Percentiles rank a stretch among this genome's conserved stretches.
These are phyloP conservation scores for Phaethon lepturus DNA, from an alignment of 2,113 vertebrate genomes.

Conservation along the genomic window DNA sequence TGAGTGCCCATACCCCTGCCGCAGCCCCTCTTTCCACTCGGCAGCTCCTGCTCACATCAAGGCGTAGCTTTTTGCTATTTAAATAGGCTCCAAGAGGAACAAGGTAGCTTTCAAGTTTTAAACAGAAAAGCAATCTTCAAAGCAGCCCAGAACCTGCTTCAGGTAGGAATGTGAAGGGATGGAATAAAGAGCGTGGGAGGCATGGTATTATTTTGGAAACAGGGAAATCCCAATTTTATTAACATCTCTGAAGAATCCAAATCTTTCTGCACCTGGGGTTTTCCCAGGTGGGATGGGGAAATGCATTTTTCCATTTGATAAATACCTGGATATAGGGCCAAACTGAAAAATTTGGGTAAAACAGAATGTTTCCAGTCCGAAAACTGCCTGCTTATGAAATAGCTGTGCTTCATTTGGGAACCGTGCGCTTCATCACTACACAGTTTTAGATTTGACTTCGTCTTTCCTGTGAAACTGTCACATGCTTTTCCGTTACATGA, in stretches of 20 bases:
- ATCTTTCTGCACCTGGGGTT: slow-evolving; percentile 50
- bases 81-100: background rate
- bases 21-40: background rate
- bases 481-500: rapidly evolving
- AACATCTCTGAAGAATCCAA: slow-evolving; percentile 52
- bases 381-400: background rate
- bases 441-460: background rate
- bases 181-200: slow-evolving; percentile 60
- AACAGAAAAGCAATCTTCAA: slow-evolving; percentile 62
- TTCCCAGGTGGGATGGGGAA: slow-evolving; percentile 61
- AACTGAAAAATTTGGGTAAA: slow-evolving; percentile 10
- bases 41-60: background rate
- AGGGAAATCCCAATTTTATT: slow-evolving; percentile 73
- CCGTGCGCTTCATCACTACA: background rate
- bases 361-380: background rate
- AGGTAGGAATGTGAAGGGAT: slow-evolving; percentile 28
- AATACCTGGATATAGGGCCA: background rate
- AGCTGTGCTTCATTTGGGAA: background rate
- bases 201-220: slow-evolving; percentile 68
- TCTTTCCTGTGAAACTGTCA: rapidly evolving
- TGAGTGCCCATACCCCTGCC: background rate
- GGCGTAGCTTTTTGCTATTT: slow-evolving; percentile 1
- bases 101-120: slow-evolving; percentile 28
- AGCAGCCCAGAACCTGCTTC: slow-evolving; percentile 48
- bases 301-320: slow-evolving; percentile 38